Base-by-base conservation (phyloP, 2,888 invertebrate species). In the Brachyopa scutellaris region DNA sequence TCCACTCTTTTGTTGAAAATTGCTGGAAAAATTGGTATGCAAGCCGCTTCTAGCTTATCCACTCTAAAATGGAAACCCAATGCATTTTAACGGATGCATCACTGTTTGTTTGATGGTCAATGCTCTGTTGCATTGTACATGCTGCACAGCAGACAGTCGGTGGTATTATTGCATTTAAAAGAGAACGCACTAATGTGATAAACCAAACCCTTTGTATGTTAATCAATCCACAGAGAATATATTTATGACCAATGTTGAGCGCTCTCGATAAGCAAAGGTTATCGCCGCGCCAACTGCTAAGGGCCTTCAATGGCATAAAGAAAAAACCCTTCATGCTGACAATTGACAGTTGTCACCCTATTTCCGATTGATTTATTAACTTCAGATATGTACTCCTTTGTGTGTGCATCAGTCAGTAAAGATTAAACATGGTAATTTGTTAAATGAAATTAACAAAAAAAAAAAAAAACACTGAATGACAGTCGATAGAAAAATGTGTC, bases 21-120 rank as follows among this genome's bases (percentile, higher is more conserved):
- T 49, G 17, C 17, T 49, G 1, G 17, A 33, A 49, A 55, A 67
- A 45, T 67, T 76, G 42, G 53, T 76, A 76, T 76, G 61, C 76
- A 53, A 69, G 76, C 53, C 76, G 33, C 45, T 61, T 61, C 36
- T 61, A 36, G 47, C 42, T 42, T 38, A 5, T 33, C 47, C 53
- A 40, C 31, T 73, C 57, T 51, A 59, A 66, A 59, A 76, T 61
- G 76, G 61, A 21, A 26, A 45, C n/a, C n/a, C n/a, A 59, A 59
- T 66, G 15, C 29, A 66, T 49, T 53, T 59, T 13, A 76, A 38
- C 61, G 76, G 69, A 2, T 69, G 23, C 23, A 40, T 51, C 51
- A 59, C 31, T 57, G 49, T 33, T 40, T 40, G 23, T n/a, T 33
- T 47, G 23, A 17, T 61, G 76, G 69, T 53, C 67, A 76, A 51